These are phyloP conservation scores for Tachina grossa DNA, from an alignment of 2,888 invertebrate species.

Conservation along the genomic window DNA sequence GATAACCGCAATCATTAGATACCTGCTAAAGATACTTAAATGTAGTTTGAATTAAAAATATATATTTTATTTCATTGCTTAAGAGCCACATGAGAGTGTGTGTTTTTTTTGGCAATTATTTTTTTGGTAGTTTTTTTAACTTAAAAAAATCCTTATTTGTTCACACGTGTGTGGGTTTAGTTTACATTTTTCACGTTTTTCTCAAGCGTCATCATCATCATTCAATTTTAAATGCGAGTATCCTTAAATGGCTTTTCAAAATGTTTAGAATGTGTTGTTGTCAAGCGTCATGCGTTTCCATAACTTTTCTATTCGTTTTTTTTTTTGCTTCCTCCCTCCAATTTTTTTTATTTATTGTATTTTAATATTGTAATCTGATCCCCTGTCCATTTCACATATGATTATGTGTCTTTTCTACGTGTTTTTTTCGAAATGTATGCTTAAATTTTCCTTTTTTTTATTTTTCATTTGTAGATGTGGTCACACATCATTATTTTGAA, in stretches of 20 bases:
- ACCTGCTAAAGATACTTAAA: slow-evolving; percentile 29
- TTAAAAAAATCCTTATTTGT: slow-evolving; percentile 33
- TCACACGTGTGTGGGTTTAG: slow-evolving; percentile 69
- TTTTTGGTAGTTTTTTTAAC: slow-evolving; percentile 31
- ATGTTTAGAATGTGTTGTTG: slow-evolving; percentile 52
- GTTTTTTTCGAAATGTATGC: slow-evolving; percentile 32
- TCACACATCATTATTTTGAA: slow-evolving; percentile 72
- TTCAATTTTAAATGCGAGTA: slow-evolving; percentile 48
- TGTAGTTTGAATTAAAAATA: neutral
- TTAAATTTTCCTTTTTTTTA: slow-evolving; percentile 14
- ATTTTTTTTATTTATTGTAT: slow-evolving; percentile 33
- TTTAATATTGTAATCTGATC: slow-evolving; percentile 80
- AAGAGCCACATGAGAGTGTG: slow-evolving; percentile 46
- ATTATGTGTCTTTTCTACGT: slow-evolving; percentile 41
- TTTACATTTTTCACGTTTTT: slow-evolving; percentile 45
- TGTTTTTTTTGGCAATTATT: slow-evolving; percentile 64
- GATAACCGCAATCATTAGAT: slow-evolving; percentile 61
- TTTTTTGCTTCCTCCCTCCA: neutral
- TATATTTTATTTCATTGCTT: slow-evolving; percentile 10
- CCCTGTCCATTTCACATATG: slow-evolving; percentile 76
- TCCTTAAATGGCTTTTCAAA: slow-evolving; percentile 38
- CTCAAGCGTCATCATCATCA: slow-evolving; percentile 48
- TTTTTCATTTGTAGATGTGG: slow-evolving; percentile 47
- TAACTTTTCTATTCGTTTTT: slow-evolving; percentile 21
- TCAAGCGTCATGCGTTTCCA: slow-evolving; percentile 53